Evolutionary conservation across 1,140 invertebrate genomes (phyloP).

Genomic region (Neodiprion pinetum): DNA sequence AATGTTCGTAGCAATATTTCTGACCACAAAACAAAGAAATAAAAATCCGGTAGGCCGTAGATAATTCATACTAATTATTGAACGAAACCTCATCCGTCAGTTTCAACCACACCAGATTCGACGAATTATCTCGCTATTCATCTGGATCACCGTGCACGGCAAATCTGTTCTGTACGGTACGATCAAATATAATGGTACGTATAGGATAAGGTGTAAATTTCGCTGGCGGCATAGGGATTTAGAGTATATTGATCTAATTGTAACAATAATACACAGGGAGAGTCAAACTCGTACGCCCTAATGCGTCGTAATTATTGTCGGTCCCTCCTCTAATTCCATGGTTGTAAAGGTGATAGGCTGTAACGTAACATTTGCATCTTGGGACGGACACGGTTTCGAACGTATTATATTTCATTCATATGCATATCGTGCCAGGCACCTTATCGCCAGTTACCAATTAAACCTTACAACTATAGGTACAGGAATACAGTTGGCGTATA

Average conservation of each 20-base stretch:
- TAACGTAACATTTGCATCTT: constrained; percentile 3
- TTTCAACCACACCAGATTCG: neutral
- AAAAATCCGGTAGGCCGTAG: too few species aligned
- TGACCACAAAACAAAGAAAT: too few species aligned
- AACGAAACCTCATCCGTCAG: too few species aligned
- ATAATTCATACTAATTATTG: too few species aligned
- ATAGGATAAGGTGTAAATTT: neutral
- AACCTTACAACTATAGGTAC: neutral
- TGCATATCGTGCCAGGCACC: neutral
- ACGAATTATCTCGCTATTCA: neutral
- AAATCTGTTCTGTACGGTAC: neutral
- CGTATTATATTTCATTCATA: neutral
- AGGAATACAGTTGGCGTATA: neutral
- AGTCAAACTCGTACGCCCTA: neutral
- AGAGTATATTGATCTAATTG: constrained; percentile 7
- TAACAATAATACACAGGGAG: neutral
- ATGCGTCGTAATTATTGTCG: neutral
- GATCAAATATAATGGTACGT: neutral
- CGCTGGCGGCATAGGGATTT: neutral
- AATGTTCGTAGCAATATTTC: too few species aligned
- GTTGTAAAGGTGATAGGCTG: neutral
- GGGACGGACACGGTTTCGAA: neutral
- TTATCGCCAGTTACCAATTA: constrained; percentile 3
- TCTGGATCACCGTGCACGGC: neutral
- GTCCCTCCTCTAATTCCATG: neutral